Evolutionary conservation across 1,140 invertebrate species (phyloP), one percentile per base, ranked within the genome.

Genomic region (Bombus fervidus): DNA sequence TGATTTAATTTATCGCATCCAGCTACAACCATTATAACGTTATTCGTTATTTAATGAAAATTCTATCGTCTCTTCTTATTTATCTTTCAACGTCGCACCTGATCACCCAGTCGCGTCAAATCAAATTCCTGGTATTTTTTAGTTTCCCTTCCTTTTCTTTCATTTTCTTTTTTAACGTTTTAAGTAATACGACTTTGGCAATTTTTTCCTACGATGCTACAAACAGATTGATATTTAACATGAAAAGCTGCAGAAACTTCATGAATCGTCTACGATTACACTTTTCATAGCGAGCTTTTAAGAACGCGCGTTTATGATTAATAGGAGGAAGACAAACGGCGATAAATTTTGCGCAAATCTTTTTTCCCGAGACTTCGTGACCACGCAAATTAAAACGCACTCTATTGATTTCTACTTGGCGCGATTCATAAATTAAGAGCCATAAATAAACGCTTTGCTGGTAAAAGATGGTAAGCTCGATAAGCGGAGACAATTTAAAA

Each of bases 1-100:
- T 85, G 73, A 74, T 79, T 83, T 81, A 77, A 79, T 86, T 89
- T 76, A 78, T 53, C 47, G 47, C 6, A 53, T 77, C 47, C 53
- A 53, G 15, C 59, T 22, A 18, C 22, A 47, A 41, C 4, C 41
- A 5, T 85, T 79, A 53, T 25, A 66, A 74, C 77, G 69, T 85
- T 81, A 12, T 53, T 53, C 47, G 47, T 53, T 53, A 22, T 28
- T 59, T 68, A 75, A 69, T 81, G 47, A 62, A 81, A 47, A 75
- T 74, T 34, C 53, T 13, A 59, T 62, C 39, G 39, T 84, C 31
- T 34, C 28, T 8, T 31, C 66, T 34, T 39, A 43, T 59, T 71
- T 71, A 39, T 57, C 39, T 39, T 37, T 3, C 28, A 3, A 69
- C 31, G 13, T 68, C n/a, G 4, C 22, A 37, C 18, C n/a, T 13